Percentiles rank a stretch among this genome's conserved stretches.
These are phyloP conservation scores for Cyanoderma ruficeps DNA, from an alignment of 2,113 vertebrate genomes.

Conservation along the genomic window DNA sequence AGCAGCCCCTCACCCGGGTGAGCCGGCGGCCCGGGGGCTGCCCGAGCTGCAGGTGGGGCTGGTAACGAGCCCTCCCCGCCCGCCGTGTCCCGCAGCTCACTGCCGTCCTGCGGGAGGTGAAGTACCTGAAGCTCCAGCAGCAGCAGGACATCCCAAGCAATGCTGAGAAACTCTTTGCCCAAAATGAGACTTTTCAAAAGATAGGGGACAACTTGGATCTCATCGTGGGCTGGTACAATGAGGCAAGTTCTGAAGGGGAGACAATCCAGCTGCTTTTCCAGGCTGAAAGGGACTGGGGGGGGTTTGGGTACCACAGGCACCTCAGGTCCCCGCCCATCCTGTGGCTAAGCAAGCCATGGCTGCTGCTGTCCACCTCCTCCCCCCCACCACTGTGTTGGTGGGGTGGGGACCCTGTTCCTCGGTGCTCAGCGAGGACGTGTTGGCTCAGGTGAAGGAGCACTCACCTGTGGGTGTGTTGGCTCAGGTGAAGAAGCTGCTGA, in stretches of 20 bases:
- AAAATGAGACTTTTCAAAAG: conserved; percentile 71
- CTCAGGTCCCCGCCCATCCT: rapidly evolving
- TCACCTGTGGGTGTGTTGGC: neutral
- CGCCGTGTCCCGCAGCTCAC: conserved; percentile 52
- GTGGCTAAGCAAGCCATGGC: neutral
- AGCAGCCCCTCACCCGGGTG: rapidly evolving
- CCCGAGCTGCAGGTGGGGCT: rapidly evolving
- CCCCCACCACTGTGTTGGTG: rapidly evolving
- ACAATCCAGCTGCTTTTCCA: neutral
- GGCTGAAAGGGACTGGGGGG: neutral
- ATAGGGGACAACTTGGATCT: conserved; percentile 76
- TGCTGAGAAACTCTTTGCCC: conserved; percentile 62
- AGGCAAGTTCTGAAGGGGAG: conserved; percentile 57
- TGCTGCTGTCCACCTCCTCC: rapidly evolving
- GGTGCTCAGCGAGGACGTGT: rapidly evolving
- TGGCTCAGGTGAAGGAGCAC: conserved; percentile 54
- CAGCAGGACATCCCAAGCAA: conserved; percentile 58
- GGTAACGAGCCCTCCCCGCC: neutral
- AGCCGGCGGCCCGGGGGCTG: rapidly evolving
- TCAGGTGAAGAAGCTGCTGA: conserved; percentile 64
- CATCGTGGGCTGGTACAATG: conserved; percentile 81
- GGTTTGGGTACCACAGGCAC: neutral
- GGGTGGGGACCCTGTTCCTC: neutral
- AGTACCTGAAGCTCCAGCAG: conserved; percentile 76
- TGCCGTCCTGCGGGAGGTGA: conserved; percentile 76